phyloP scores from a whole-genome alignment of 2,888 invertebrate genomes.

The Lithodes maja region DNA sequence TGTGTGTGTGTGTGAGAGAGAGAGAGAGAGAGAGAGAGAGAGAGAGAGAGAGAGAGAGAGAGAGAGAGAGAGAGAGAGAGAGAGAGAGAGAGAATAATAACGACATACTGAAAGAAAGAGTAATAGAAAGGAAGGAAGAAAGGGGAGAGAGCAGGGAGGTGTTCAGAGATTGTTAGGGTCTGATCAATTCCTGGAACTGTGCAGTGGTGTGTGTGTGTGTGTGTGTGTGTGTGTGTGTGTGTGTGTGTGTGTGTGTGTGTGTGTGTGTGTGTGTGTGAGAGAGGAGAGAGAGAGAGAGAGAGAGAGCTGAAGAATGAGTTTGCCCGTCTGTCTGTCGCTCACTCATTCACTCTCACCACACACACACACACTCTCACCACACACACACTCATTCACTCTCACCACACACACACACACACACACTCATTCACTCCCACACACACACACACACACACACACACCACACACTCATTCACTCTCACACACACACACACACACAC shows the following conservation, averaged over 20 bases:
- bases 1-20: background rate
- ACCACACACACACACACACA: no score
- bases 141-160: background rate
- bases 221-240: no score
- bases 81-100: background rate
- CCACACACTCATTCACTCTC: no score
- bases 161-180: background rate
- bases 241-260: background rate
- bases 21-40: background rate
- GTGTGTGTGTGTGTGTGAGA: no score
- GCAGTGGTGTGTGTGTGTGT: background rate
- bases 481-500: no score
- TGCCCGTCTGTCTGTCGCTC: background rate
- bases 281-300: background rate
- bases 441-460: no score
- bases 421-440: no score
- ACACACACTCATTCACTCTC: no score
- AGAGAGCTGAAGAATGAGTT: background rate
- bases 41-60: background rate
- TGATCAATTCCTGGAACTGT: background rate
- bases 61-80: background rate
- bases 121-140: background rate
- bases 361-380: no score
- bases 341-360: no score
- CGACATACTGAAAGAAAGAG: background rate